phyloP scores from a whole-genome alignment of 2,797 vertebrate species.

The Sylvia borin region DNA sequence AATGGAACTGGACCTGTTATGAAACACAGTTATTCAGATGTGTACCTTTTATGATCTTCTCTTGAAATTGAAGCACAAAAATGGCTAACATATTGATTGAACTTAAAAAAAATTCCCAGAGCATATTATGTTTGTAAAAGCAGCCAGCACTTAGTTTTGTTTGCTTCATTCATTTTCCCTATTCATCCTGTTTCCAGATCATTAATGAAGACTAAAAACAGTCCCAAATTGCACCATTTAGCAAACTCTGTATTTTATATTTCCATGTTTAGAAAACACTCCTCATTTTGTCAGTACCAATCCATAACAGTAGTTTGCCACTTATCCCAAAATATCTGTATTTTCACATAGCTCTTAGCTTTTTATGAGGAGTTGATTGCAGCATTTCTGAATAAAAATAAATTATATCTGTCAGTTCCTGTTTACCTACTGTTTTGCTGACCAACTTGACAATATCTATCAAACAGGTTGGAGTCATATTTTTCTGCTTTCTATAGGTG shows the following conservation, averaged over 20 bases:
- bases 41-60: background rate
- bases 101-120: background rate
- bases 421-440: background rate
- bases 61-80: background rate
- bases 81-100: background rate
- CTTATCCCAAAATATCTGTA: constrained; percentile 8
- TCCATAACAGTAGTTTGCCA: background rate
- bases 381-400: constrained; percentile 8
- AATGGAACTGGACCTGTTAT: background rate
- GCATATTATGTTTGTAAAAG: constrained; percentile 1
- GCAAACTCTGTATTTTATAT: constrained; percentile 10
- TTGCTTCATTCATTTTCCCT: constrained; percentile 16
- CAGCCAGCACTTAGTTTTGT: background rate
- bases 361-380: background rate
- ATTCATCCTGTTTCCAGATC: constrained; percentile 31
- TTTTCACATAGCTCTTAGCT: background rate
- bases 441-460: background rate
- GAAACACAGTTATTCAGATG: background rate
- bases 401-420: background rate
- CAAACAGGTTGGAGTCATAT: background rate
- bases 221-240: constrained; percentile 1
- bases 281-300: constrained; percentile 9
- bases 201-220: constrained; percentile 45
- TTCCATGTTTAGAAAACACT: constrained; percentile 11
- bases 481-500: background rate